Percentiles rank a stretch among this genome's conserved stretches.
Conservation (phyloP, 2,113 vertebrate species). For the Callipepla californica region DNA sequence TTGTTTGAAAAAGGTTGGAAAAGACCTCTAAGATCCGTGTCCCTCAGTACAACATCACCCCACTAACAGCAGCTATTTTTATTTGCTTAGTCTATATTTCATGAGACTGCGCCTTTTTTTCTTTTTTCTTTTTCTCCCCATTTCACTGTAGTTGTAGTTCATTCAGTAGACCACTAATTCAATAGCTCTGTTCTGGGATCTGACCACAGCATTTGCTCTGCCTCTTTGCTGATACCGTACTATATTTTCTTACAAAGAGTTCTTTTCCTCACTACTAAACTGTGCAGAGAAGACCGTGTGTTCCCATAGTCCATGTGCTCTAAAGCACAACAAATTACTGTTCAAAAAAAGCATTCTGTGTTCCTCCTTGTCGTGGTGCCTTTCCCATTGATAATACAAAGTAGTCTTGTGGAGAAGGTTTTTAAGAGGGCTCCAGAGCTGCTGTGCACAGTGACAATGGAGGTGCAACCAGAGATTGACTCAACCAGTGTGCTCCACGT, state of each 20-base stretch:
- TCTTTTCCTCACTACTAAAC: background rate
- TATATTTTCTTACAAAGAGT: background rate
- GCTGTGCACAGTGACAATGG: background rate
- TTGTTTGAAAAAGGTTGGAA: too few species aligned
- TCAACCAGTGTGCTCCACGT: background rate
- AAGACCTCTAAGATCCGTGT: too few species aligned
- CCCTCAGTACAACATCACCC: background rate
- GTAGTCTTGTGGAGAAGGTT: background rate
- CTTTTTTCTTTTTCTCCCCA: background rate
- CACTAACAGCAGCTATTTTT: background rate
- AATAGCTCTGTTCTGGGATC: background rate
- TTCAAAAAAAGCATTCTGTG: background rate
- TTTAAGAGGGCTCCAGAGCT: background rate
- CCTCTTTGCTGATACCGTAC: background rate
- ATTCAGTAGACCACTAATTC: background rate
- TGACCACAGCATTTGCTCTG: background rate
- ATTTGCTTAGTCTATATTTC: background rate
- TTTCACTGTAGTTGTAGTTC: background rate
- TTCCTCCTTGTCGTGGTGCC: background rate
- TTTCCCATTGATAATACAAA: background rate
- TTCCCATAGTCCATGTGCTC: background rate
- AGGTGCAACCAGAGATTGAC: background rate
- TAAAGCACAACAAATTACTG: background rate
- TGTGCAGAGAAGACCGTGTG: background rate
- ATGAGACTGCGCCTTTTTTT: background rate